Conservation (phyloP, 2,888 invertebrate genomes). For the Itoplectis maculator region DNA sequence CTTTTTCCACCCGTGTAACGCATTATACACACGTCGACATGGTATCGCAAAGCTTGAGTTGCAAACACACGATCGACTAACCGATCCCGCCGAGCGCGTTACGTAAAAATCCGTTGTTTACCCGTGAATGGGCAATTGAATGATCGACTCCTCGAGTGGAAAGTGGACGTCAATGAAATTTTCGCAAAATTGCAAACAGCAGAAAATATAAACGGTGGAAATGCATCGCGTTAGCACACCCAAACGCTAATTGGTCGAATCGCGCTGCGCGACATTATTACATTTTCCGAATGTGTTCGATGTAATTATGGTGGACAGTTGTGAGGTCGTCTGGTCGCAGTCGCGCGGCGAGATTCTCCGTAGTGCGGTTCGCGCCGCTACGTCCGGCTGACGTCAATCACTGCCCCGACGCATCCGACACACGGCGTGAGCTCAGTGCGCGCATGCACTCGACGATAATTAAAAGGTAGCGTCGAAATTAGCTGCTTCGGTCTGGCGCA, state of each 20-base stretch:
- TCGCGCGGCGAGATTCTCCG: constrained; percentile 12
- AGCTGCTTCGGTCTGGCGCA: constrained; percentile 18
- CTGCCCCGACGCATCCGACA: neutral
- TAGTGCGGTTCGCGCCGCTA: neutral
- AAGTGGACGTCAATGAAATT: neutral
- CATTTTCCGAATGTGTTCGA: constrained; percentile 77
- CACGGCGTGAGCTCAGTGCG: constrained; percentile 12
- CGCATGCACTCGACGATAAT: constrained; percentile 48
- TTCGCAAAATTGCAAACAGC: neutral
- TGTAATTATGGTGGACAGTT: constrained; percentile 74
- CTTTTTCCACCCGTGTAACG: no score
- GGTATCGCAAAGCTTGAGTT: no score
- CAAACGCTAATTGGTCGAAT: constrained; percentile 74
- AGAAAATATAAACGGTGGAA: constrained; percentile 14
- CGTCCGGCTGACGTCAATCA: constrained; percentile 7
- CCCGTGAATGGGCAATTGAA: neutral
- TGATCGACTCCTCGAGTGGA: neutral
- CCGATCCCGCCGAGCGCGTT: neutral
- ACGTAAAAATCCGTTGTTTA: neutral
- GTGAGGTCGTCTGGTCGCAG: constrained; percentile 11
- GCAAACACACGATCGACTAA: neutral
- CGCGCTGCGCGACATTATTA: constrained; percentile 75
- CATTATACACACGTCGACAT: no score
- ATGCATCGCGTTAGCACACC: constrained; percentile 14
- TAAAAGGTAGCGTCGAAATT: constrained; percentile 57